phyloP scores from a whole-genome alignment of 1,140 invertebrate genomes.

The Cecropterus lyciades region DNA sequence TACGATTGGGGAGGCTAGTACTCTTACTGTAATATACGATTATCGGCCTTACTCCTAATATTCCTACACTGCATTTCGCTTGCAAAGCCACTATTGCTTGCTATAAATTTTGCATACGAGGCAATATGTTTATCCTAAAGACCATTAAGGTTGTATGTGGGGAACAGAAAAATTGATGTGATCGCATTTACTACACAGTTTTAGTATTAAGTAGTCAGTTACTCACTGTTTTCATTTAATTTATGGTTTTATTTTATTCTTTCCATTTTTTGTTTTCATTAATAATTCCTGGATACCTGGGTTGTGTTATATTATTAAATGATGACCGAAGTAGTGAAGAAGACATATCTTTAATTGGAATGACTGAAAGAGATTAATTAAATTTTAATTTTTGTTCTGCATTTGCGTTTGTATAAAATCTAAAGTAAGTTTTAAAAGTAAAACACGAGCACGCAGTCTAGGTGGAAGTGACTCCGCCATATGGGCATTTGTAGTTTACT shows the following conservation, averaged over 20 bases:
- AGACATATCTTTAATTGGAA: too few relatives aligned
- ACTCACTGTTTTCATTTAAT: background rate
- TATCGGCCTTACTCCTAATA: conserved; percentile 8
- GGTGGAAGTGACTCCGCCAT: too few relatives aligned
- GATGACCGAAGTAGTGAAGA: too few relatives aligned
- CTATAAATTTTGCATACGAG: conserved; percentile 26
- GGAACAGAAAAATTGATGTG: conserved; percentile 13
- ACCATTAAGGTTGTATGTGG: conserved; percentile 18
- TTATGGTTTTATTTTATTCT: background rate
- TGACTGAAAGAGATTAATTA: too few relatives aligned
- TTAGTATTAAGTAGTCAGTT: conserved; percentile 2
- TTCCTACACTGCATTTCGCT: conserved; percentile 4
- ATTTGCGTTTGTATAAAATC: too few relatives aligned
- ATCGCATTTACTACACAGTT: background rate
- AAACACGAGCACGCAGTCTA: too few relatives aligned
- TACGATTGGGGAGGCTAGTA: too few relatives aligned
- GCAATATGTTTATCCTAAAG: conserved; percentile 20
- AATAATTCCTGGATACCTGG: too few relatives aligned
- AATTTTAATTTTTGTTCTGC: too few relatives aligned
- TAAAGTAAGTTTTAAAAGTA: too few relatives aligned
- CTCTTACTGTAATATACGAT: conserved; percentile 14
- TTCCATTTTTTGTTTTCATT: background rate
- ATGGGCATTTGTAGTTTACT: too few relatives aligned
- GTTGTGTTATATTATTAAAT: too few relatives aligned
- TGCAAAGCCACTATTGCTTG: conserved; percentile 20